Conservation (phyloP, 2,888 invertebrate genomes). For the Folsomia manolachei region DNA sequence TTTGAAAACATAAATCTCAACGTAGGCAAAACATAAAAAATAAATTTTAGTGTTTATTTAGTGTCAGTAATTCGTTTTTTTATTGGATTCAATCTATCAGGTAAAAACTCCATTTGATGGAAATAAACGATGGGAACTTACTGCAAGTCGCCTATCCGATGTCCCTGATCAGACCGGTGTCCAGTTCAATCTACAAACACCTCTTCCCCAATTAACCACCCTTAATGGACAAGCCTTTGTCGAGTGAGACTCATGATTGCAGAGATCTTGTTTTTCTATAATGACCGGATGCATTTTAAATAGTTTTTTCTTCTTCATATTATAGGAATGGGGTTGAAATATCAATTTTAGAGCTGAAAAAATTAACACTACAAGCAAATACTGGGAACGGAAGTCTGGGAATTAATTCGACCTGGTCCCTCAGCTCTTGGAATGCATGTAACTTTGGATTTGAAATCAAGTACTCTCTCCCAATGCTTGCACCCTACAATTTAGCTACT, state of each 20-base stretch:
- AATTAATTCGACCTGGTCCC: conserved; percentile 38
- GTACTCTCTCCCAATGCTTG: conserved; percentile 25
- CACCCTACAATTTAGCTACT: conserved; percentile 15
- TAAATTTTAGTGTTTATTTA: no score
- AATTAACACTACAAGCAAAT: conserved; percentile 33
- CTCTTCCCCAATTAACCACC: background rate
- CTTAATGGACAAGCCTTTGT: background rate
- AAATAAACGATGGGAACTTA: background rate
- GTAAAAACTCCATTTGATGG: background rate
- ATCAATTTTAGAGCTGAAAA: conserved; percentile 35
- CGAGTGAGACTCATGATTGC: background rate
- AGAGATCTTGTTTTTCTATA: conserved; percentile 22
- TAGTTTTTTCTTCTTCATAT: no score
- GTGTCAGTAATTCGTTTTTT: background rate
- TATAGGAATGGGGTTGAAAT: no score
- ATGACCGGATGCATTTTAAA: no score
- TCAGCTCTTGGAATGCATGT: conserved; percentile 45
- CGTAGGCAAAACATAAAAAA: conserved; percentile 23
- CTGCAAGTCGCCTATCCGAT: background rate
- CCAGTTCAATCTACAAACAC: background rate
- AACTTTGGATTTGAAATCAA: conserved; percentile 39
- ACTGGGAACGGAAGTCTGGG: conserved; percentile 17
- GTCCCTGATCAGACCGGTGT: background rate
- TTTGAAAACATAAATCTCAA: conserved; percentile 36
- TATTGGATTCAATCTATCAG: no score